phyloP scores from a whole-genome alignment of 2,113 vertebrate species.

The Galemys pyrenaicus region DNA sequence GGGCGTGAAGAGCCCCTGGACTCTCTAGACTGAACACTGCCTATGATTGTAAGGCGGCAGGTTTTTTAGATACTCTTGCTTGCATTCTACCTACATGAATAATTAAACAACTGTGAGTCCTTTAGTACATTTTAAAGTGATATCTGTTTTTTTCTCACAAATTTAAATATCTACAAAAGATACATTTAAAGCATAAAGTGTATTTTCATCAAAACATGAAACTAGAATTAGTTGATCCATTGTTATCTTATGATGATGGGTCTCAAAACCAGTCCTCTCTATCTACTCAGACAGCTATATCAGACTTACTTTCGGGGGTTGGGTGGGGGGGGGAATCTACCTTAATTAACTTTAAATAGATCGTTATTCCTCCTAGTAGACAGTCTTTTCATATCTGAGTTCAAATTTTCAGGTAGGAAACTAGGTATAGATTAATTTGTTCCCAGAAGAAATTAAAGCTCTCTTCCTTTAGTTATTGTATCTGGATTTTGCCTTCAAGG shows the following conservation, averaged over 20 bases:
- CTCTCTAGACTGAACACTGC: not conserved
- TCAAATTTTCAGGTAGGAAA: constrained; percentile 50
- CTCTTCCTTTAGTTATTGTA: not conserved
- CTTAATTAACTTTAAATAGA: constrained; percentile 24
- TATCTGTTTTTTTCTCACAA: not conserved
- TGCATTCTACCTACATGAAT: not conserved
- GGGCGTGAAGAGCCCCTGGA: not conserved
- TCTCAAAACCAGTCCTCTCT: not conserved
- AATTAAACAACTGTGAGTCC: not conserved
- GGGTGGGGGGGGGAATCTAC: not conserved
- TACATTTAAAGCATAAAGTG: constrained; percentile 25
- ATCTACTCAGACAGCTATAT: not conserved
- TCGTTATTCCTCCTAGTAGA: not conserved
- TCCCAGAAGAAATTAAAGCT: not conserved
- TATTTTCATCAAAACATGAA: constrained; percentile 37
- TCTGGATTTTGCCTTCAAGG: not conserved
- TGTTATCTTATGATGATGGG: not conserved
- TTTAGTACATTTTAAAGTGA: constrained; percentile 7
- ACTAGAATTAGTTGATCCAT: not conserved
- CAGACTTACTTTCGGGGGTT: constrained; percentile 29
- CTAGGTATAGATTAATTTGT: not conserved
- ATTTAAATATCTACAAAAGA: not conserved
- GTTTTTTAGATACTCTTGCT: constrained; percentile 34
- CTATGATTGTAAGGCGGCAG: not conserved
- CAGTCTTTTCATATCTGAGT: not conserved